Conservation (phyloP, 1,140 invertebrate genomes). For the Micrasema minimum region DNA sequence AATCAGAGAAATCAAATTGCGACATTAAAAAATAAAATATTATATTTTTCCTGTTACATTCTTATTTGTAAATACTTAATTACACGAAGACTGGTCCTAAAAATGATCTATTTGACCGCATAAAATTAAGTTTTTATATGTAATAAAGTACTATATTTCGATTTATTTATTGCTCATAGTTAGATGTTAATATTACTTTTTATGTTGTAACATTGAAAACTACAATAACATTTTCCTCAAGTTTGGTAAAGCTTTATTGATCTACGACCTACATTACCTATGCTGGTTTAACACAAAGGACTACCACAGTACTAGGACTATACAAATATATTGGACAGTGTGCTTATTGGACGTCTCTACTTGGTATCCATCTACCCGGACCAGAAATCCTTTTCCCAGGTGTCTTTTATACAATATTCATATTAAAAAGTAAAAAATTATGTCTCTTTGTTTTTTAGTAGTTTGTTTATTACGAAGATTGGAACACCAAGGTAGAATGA, state of each 20-base stretch:
- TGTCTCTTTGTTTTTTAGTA: no score
- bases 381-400: no score
- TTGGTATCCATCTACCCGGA: no score
- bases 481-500: no score
- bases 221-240: neutral
- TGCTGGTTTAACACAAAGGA: neutral
- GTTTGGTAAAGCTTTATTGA: constrained; percentile 11
- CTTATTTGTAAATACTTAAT: constrained; percentile 15
- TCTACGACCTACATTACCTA: neutral
- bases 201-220: no score
- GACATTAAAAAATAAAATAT: constrained; percentile 4
- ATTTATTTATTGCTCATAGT: constrained; percentile 24
- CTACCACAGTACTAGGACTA: neutral
- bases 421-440: no score
- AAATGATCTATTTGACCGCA: constrained; percentile 1
- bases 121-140: neutral
- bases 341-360: no score
- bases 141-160: neutral
- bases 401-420: no score
- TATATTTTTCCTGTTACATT: neutral
- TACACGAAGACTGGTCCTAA: constrained; percentile 24
- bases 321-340: no score
- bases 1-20: neutral
- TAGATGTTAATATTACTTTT: no score
- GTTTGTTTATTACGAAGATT: no score